Evolutionary conservation across 2,888 invertebrate species (phyloP).

Genomic region (Drosophila engyochracea): DNA sequence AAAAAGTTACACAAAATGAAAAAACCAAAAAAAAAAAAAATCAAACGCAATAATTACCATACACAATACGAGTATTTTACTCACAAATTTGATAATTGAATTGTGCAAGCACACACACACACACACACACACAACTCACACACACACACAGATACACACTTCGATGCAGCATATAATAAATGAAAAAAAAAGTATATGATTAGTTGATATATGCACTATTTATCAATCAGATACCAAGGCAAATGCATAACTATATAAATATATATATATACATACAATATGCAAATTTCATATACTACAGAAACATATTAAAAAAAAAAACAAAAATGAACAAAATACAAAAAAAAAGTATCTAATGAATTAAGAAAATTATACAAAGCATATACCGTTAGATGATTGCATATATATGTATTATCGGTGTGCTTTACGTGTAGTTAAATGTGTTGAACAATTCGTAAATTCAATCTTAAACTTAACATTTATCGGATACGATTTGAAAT

Average conservation of each 20-base stretch:
- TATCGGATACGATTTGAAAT: slow-evolving; percentile 18
- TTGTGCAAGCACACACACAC: slow-evolving; percentile 47
- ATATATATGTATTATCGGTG: slow-evolving; percentile 41
- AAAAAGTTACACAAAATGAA: slow-evolving; percentile 45
- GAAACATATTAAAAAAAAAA: slow-evolving; percentile 24
- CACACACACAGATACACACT: slow-evolving; percentile 36
- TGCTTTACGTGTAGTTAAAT: slow-evolving; percentile 61
- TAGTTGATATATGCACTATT: slow-evolving; percentile 78
- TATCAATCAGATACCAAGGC: slow-evolving; percentile 61
- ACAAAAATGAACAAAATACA: slow-evolving; percentile 19
- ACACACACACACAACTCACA: slow-evolving; percentile 21
- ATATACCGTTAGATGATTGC: slow-evolving; percentile 35
- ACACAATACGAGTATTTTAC: slow-evolving; percentile 46
- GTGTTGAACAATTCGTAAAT: slow-evolving; percentile 48
- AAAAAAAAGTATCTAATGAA: slow-evolving; percentile 48
- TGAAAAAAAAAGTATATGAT: slow-evolving; percentile 60
- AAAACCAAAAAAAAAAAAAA: slow-evolving; percentile 28
- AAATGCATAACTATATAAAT: slow-evolving; percentile 65
- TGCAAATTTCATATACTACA: slow-evolving; percentile 58
- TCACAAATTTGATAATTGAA: slow-evolving; percentile 41
- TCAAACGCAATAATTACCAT: slow-evolving; percentile 51
- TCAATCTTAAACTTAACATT: slow-evolving; percentile 37
- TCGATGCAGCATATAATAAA: slow-evolving; percentile 27
- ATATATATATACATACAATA: slow-evolving; percentile 51
- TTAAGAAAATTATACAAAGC: slow-evolving; percentile 65